Conservation (phyloP, 1,140 invertebrate genomes). For the Calosoma granatense region DNA sequence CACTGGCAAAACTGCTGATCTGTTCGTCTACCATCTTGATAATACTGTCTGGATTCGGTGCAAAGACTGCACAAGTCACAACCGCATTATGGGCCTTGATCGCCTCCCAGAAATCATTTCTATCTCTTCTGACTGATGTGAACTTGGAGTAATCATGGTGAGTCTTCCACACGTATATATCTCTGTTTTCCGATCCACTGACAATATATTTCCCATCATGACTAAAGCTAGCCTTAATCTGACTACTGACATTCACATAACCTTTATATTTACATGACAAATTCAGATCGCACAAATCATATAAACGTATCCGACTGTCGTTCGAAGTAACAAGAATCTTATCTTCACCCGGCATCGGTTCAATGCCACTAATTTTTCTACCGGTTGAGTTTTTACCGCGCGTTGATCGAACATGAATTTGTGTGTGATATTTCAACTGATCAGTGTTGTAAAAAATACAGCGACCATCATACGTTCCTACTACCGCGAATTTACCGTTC, state of each 20-base stretch:
- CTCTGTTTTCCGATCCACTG: conserved; percentile 96
- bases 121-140: conserved; percentile 82
- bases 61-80: conserved; percentile 95
- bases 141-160: conserved; percentile 95
- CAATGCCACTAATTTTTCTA: conserved; percentile 93
- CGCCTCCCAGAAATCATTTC: conserved; percentile 97
- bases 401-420: conserved; percentile 91
- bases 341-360: conserved; percentile 92
- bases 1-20: conserved; percentile 15
- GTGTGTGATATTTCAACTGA: conserved; percentile 96
- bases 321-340: conserved; percentile 97
- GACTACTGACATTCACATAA: conserved; percentile 90
- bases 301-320: conserved; percentile 92
- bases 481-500: conserved; percentile 95
- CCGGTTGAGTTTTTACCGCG: conserved; percentile 90
- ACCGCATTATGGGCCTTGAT: conserved; percentile 95
- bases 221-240: conserved; percentile 94
- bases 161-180: conserved; percentile 95
- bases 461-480: conserved; percentile 95
- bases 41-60: conserved; percentile 88
- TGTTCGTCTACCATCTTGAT: conserved; percentile 61
- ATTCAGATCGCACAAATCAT: conserved; percentile 92
- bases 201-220: conserved; percentile 96
- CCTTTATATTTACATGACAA: conserved; percentile 94
- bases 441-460: conserved; percentile 98